Percentiles rank a stretch among this genome's conserved stretches.
Evolutionary conservation across 2,888 invertebrate genomes (phyloP).

Genomic region (Pegoplata infirma): DNA sequence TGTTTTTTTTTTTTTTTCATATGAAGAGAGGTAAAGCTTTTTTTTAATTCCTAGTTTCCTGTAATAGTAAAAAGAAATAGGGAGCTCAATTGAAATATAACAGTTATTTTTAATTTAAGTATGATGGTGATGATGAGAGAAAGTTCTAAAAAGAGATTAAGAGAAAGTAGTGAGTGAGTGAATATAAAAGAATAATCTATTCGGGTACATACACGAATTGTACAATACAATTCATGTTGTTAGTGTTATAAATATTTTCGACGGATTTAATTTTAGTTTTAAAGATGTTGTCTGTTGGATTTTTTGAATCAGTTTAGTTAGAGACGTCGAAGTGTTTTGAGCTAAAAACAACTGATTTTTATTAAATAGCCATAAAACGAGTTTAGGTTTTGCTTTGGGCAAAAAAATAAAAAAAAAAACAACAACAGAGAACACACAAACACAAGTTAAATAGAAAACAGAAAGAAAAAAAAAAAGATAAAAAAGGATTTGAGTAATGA

Average conservation of each 20-base stretch:
- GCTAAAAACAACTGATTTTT: constrained; percentile 22
- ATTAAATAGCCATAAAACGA: neutral
- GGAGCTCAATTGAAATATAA: constrained; percentile 43
- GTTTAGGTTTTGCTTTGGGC: neutral
- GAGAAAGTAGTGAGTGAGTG: neutral
- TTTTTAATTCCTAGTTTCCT: constrained; percentile 15
- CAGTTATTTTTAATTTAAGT: constrained; percentile 6
- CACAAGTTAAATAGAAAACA: neutral
- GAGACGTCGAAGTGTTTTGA: constrained; percentile 72
- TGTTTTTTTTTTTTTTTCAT: too few species aligned
- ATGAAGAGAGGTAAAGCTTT: constrained; percentile 21
- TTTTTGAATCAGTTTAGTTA: constrained; percentile 72
- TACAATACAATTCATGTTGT: constrained; percentile 17
- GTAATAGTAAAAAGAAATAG: neutral
- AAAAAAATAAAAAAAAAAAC: constrained; percentile 10
- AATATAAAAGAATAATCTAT: neutral
- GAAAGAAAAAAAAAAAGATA: neutral
- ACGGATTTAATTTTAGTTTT: constrained; percentile 63
- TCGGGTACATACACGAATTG: constrained; percentile 25
- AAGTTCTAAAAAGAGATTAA: constrained; percentile 14
- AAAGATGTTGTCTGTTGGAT: constrained; percentile 70
- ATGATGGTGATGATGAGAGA: constrained; percentile 17
- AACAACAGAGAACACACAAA: too few species aligned
- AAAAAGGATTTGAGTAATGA: constrained; percentile 31
- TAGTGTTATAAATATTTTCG: constrained; percentile 36